Base-by-base conservation (phyloP, 1,140 invertebrate species). In the Drosophila neocordata region DNA sequence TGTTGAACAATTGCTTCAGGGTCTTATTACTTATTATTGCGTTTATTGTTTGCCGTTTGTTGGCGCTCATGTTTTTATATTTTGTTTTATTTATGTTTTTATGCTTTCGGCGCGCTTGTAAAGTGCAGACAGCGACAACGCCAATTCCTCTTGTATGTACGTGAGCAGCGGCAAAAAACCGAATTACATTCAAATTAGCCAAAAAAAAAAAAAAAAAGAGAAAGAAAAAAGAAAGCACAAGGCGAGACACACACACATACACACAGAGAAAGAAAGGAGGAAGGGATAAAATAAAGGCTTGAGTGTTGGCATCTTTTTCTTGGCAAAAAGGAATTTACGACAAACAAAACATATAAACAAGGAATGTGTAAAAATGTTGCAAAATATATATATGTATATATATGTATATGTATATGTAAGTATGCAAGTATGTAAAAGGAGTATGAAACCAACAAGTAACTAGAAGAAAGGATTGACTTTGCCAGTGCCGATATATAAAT, bases 141-240 rank as follows among this genome's bases (percentile, higher is more conserved):
- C 27, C 27, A 31, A 31, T 31, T 48, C 41, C 41, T 48, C 41
- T 20, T 18, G 41, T 9, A 15, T 41, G 71, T 73, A 73, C 70
- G 72, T 74, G 72, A 74, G 72, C 37, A 44, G 41, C 2, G 41
- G 37, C 63, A 44, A 65, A 57, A 77, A 57, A 77, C 51, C 59
- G 82, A 81, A 81, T 82, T 78, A 85, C 74, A 85, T 85, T 85
- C 65, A 85, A 87, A 87, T 85, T 85, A 85, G 82, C 76, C 62
- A 59, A 44, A 22, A 27, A 11, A 3, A 2, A 48, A n/a, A 24
- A 8, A 31, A 11, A 7, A 27, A 13, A 6, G 22, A 6, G 41
- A 34, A 11, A 12, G 13, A 20, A n/a, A 34, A n/a, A 27, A 11
- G 7, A 2, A 48, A n/a, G 38, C n/a, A 31, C 15, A 7, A 27